Percentiles rank a stretch among this genome's conserved stretches.
Conservation (phyloP, 2,113 vertebrate species). For the Euleptes europaea region DNA sequence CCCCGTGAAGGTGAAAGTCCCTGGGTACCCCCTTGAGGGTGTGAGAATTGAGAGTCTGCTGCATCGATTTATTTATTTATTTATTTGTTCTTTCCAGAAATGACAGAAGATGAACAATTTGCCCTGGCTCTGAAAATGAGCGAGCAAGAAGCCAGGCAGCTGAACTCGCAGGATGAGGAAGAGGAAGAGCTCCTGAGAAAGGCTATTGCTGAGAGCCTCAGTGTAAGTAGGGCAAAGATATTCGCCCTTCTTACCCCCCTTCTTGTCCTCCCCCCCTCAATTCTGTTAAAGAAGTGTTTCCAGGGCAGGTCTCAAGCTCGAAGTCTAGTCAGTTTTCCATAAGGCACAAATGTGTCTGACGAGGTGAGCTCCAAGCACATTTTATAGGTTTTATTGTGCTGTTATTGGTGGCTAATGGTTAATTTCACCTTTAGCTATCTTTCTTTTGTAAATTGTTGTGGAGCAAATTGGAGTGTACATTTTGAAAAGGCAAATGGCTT, state of each 20-base stretch:
- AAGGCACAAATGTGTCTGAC: neutral
- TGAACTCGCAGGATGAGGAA: conserved; percentile 80
- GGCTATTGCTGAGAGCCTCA: conserved; percentile 89
- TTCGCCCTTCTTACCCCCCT: conserved; percentile 38
- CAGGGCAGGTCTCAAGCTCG: neutral
- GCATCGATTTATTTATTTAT: conserved; percentile 15
- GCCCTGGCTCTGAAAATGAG: conserved; percentile 90
- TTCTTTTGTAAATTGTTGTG: neutral
- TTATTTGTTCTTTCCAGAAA: conserved; percentile 74
- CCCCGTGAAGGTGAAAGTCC: conserved; percentile 10
- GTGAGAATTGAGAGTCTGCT: neutral
- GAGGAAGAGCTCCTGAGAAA: conserved; percentile 87
- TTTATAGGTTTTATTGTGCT: neutral
- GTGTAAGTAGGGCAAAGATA: conserved; percentile 77
- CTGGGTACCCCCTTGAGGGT: neutral
- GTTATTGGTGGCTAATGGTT: neutral
- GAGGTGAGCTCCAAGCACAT: neutral
- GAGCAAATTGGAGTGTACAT: neutral
- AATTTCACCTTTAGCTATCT: neutral
- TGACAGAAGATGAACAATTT: conserved; percentile 96
- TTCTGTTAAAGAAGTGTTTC: neutral
- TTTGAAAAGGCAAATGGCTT: conserved; percentile 32
- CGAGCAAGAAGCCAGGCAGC: conserved; percentile 84
- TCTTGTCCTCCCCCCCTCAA: neutral
- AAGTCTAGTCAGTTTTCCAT: neutral